phyloP scores from a whole-genome alignment of 2,888 invertebrate genomes.

The Melipona bicolor region DNA sequence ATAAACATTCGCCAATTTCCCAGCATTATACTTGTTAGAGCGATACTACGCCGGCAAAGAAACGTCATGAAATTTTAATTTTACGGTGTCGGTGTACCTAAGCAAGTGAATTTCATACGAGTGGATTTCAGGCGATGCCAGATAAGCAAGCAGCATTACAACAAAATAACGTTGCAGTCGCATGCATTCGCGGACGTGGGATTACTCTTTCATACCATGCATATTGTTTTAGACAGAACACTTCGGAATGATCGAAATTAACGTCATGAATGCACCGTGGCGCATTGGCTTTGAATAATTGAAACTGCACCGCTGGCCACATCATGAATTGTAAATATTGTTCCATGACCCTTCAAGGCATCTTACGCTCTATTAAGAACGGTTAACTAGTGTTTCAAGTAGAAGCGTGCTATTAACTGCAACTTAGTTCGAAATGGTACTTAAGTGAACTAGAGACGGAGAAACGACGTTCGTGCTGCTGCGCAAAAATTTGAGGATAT shows the following conservation, averaged over 20 bases:
- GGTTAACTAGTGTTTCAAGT: background rate
- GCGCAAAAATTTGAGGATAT: background rate
- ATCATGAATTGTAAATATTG: constrained; percentile 25
- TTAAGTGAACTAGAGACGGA: background rate
- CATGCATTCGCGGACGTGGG: background rate
- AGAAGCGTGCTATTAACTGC: background rate
- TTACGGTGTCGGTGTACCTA: background rate
- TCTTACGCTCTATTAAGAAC: constrained; percentile 2
- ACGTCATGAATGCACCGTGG: background rate
- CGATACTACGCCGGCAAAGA: background rate
- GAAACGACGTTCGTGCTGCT: background rate
- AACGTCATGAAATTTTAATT: constrained; percentile 13
- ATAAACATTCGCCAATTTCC: constrained; percentile 18
- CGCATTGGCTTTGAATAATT: constrained; percentile 13
- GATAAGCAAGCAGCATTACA: background rate
- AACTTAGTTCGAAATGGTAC: background rate
- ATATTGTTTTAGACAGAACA: constrained; percentile 4
- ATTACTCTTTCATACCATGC: constrained; percentile 8
- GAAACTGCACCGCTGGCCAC: constrained; percentile 2
- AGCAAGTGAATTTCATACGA: constrained; percentile 7
- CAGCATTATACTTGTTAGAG: background rate
- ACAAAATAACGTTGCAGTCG: constrained; percentile 5
- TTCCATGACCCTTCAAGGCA: background rate
- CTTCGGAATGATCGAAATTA: constrained; percentile 3
- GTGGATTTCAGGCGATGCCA: background rate